These are phyloP conservation scores for Megaustenia siamemsis DNA, from an alignment of 2,888 invertebrate genomes.

Conservation along the genomic window DNA sequence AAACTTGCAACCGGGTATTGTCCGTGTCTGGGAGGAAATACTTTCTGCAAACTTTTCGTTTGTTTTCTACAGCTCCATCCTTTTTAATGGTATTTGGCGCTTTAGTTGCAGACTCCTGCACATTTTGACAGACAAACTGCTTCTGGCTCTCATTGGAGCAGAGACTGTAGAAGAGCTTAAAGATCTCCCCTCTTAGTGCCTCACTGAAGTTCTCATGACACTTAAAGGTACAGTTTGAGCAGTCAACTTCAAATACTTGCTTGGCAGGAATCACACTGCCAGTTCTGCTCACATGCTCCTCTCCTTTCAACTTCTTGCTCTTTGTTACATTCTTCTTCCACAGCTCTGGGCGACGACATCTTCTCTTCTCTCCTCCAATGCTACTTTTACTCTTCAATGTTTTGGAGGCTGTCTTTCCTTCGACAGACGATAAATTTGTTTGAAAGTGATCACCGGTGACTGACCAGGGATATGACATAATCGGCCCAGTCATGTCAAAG, in stretches of 20 bases:
- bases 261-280: conserved; percentile 28
- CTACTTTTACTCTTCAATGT: not conserved
- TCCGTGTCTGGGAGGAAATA: conserved; percentile 33
- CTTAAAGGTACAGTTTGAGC: conserved; percentile 24
- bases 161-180: conserved; percentile 30
- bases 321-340: conserved; percentile 34
- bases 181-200: not conserved
- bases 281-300: conserved; percentile 22
- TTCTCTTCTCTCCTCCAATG: not conserved
- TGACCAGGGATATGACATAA: not conserved
- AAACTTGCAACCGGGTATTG: conserved; percentile 30
- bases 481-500: not conserved
- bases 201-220: conserved; percentile 22
- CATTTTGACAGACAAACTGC: conserved; percentile 42
- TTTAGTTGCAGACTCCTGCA: conserved; percentile 17
- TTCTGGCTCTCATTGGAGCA: conserved; percentile 36
- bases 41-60: conserved; percentile 21
- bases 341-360: not conserved
- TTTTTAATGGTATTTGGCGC: not conserved
- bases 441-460: not conserved
- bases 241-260: conserved; percentile 13
- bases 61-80: not conserved
- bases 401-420: not conserved
- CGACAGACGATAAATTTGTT: not conserved
- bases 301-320: conserved; percentile 20